Base-by-base conservation (phyloP, 2,888 invertebrate species). In the Balanococcus diminutus region DNA sequence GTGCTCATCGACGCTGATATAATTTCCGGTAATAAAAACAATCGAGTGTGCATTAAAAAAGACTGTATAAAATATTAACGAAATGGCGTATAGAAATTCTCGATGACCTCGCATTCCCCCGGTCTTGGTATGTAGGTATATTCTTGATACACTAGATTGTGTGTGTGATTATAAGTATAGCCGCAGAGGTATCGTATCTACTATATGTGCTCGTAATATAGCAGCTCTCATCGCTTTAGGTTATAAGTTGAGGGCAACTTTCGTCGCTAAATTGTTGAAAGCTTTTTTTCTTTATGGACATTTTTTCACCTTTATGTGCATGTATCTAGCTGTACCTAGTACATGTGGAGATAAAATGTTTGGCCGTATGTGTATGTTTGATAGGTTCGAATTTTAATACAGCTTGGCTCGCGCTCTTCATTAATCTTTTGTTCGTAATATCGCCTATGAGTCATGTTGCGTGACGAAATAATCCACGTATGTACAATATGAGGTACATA, bases 11-110 rank as follows among this genome's bases (percentile, higher is more conserved):
- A n/a, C 56, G 31, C 42, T 72, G 31, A 72, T 72, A 72, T 72
- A 72, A 72, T 72, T 72, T 72, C 72, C 72, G 72, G 72, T 72
- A 72, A 72, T 72, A 72, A 72, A 72, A 72, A 72, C 72, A 72
- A 72, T 72, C 72, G 72, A 72, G 14, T 28, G 72, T 22, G 9
- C 22, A 56, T 56, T 56, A 8, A 9, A 72, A 72, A 72, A 31
- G 22, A 22, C 19, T 11, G 16, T 3, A 56, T 4, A 56, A 22
- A 56, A 56, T 22, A 42, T n/a, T n/a, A 56, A 56, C 5, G 22
- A 5, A 4, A 56, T 56, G 19, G 56, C 56, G 19, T 42, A 14
- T 56, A 56, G 56, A 56, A 56, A 31, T 14, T 72, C 31, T 72
- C 31, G 72, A 72, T 72, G 72, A 72, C 72, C 72, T 72, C 72